Conservation (phyloP, 2,888 invertebrate species). For the Tetramorium bicarinatum region DNA sequence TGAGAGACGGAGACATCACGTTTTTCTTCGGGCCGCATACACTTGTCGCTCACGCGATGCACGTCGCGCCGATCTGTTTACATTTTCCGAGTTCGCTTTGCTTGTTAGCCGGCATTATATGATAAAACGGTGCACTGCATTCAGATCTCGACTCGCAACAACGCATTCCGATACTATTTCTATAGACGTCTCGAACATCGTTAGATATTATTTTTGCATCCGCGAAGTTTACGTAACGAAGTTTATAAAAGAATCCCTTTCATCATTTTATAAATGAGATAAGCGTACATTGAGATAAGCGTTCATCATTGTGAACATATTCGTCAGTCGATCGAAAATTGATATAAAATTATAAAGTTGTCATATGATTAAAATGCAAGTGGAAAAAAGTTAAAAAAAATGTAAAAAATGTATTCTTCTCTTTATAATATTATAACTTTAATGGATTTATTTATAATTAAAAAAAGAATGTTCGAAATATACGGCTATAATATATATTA, state of each 20-base stretch:
- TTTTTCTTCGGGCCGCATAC: slow-evolving; percentile 18
- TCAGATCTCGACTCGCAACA: not conserved
- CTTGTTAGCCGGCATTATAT: not conserved
- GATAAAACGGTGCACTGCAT: not conserved
- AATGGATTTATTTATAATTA: not conserved
- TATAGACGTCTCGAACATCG: not conserved
- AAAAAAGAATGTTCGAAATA: not conserved
- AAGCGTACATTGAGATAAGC: too few species aligned
- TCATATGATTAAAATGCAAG: not conserved
- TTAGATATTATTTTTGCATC: not conserved
- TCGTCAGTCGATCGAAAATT: not conserved
- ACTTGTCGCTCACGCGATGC: slow-evolving; percentile 27
- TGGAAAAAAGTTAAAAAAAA: not conserved
- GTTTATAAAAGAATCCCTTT: not conserved
- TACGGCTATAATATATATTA: too few species aligned
- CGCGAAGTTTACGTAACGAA: not conserved
- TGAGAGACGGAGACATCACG: slow-evolving; percentile 27
- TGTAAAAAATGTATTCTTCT: not conserved
- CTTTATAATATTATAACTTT: not conserved
- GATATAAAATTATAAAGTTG: not conserved
- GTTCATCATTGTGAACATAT: not conserved
- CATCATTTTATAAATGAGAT: not conserved
- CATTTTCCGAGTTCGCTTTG: slow-evolving; percentile 15
- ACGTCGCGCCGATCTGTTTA: slow-evolving; percentile 33
- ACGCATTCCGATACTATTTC: slow-evolving; percentile 1